Conservation (phyloP, 2,113 vertebrate genomes). For the Brachirus orientalis region DNA sequence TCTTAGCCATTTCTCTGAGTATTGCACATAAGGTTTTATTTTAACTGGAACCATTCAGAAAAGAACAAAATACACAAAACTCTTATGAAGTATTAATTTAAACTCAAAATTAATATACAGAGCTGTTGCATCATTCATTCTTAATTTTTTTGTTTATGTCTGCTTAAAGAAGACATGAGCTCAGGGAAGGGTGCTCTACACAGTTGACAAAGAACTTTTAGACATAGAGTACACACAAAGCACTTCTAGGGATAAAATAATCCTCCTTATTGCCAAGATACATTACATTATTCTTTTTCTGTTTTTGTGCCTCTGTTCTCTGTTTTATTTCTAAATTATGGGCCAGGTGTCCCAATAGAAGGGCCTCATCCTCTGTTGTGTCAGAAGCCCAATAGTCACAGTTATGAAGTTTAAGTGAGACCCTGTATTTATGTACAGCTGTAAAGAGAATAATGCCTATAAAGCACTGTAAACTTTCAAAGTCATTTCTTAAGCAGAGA, state of each 20-base stretch:
- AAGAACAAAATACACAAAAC: too few species aligned
- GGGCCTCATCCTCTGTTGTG: slow-evolving; percentile 7
- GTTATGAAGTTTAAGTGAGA: slow-evolving; percentile 14
- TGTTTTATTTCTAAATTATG: neutral
- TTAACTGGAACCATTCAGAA: too few species aligned
- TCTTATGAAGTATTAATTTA: too few species aligned
- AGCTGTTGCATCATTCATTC: too few species aligned
- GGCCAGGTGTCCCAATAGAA: neutral
- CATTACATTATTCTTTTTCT: neutral
- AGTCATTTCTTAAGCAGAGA: neutral
- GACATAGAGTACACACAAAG: too few species aligned
- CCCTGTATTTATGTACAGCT: neutral
- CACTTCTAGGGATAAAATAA: too few species aligned
- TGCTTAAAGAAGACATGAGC: neutral
- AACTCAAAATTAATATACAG: too few species aligned
- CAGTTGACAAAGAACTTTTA: neutral
- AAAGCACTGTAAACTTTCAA: slow-evolving; percentile 1
- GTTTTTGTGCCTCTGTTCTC: neutral
- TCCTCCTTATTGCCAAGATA: too few species aligned
- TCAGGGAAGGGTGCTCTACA: neutral
- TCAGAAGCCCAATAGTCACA: slow-evolving; percentile 3
- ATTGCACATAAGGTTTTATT: too few species aligned
- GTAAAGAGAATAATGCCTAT: slow-evolving; percentile 12
- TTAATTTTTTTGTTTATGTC: neutral
- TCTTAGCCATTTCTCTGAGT: too few species aligned